Evolutionary conservation across 2,113 vertebrate genomes (phyloP).

Genomic region (Trichechus manatus): DNA sequence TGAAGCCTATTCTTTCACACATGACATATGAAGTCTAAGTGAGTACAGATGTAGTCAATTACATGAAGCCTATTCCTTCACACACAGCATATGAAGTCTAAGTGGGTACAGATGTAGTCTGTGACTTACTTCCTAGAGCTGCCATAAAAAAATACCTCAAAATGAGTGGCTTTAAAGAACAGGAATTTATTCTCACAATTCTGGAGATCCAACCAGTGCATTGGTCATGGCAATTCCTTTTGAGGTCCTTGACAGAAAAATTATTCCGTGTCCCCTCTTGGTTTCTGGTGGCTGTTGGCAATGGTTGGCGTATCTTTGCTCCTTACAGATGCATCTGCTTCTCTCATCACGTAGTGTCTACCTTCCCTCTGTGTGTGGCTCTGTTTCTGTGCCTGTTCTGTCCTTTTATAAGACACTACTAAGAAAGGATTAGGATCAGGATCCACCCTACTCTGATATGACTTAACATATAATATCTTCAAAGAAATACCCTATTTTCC

Average conservation of each 20-base stretch:
- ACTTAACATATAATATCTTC: background rate
- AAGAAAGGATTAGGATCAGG: background rate
- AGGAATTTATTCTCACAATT: background rate
- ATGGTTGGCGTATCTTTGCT: background rate
- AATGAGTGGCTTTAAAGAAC: background rate
- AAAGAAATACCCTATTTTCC: background rate
- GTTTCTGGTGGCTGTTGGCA: background rate
- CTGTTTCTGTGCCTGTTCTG: background rate
- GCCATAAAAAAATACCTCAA: background rate
- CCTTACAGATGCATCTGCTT: background rate
- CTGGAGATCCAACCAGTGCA: background rate
- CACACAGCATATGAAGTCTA: background rate
- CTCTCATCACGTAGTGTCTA: background rate
- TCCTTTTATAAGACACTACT: background rate
- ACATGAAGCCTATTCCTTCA: too few species aligned
- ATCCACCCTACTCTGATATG: background rate
- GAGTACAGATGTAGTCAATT: too few species aligned
- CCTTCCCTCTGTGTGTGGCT: background rate
- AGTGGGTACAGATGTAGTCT: background rate
- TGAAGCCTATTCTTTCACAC: too few species aligned
- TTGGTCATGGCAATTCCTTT: background rate
- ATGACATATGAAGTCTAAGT: too few species aligned
- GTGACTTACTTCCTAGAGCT: background rate
- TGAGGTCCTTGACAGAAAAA: background rate
- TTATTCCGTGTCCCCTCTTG: background rate